phyloP scores from a whole-genome alignment of 2,888 invertebrate genomes.

The Cerastis rubricosa region DNA sequence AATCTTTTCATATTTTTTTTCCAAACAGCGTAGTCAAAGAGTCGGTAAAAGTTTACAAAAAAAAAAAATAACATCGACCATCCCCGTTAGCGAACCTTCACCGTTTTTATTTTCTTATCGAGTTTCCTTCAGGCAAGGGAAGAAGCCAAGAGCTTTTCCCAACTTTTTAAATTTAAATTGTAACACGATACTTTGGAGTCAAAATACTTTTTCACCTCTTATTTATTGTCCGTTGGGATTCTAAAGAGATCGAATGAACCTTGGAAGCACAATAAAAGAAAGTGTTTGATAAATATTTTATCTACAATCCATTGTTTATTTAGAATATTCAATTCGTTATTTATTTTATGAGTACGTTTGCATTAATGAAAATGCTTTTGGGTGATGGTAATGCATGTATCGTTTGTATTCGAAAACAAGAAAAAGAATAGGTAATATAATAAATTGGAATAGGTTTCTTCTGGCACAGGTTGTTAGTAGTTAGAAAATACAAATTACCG shows the following conservation, averaged over 20 bases:
- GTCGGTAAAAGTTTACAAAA: neutral
- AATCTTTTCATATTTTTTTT: neutral
- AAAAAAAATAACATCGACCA: too few relatives aligned
- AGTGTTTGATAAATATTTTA: constrained; percentile 43
- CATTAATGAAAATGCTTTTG: neutral
- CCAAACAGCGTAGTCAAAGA: neutral
- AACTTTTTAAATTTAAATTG: constrained; percentile 57
- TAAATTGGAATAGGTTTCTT: neutral
- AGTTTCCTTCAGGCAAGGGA: constrained; percentile 17
- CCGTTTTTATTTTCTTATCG: constrained; percentile 28
- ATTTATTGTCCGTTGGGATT: constrained; percentile 44
- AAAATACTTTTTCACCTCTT: constrained; percentile 46
- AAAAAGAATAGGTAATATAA: neutral
- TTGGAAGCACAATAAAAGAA: constrained; percentile 26
- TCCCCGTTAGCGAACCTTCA: neutral
- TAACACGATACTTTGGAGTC: constrained; percentile 38
- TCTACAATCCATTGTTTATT: constrained; percentile 33
- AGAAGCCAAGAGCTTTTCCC: constrained; percentile 6
- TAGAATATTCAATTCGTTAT: constrained; percentile 23
- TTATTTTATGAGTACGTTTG: constrained; percentile 21
- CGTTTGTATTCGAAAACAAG: neutral
- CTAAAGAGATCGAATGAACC: constrained; percentile 32
- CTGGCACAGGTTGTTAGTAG: neutral
- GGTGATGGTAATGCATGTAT: neutral
- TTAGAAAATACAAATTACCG: neutral